Percentiles rank a stretch among this genome's conserved stretches.
Conservation (phyloP, 2,113 vertebrate species). For the Silurus glanis region DNA sequence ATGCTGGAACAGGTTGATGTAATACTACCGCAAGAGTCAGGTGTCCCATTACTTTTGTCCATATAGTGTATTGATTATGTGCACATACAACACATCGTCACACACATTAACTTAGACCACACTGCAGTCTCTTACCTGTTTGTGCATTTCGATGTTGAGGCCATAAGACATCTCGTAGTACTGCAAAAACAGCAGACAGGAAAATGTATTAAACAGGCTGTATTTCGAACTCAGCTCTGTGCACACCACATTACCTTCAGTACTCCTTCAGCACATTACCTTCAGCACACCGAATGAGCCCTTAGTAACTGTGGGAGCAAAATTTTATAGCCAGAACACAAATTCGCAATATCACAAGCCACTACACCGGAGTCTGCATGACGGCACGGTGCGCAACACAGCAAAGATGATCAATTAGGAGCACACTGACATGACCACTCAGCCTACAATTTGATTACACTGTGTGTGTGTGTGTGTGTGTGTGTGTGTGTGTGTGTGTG, state of each 20-base stretch:
- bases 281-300: background rate
- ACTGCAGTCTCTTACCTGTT: slow-evolving; percentile 79
- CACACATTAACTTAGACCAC: background rate
- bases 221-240: background rate
- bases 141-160: slow-evolving; percentile 98
- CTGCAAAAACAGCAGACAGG: slow-evolving; percentile 57
- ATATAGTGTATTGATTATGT: too few relatives aligned
- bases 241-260: background rate
- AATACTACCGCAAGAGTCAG: too few relatives aligned
- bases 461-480: background rate
- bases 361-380: background rate
- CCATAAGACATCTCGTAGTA: slow-evolving; percentile 99
- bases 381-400: background rate
- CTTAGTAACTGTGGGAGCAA: background rate
- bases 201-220: background rate
- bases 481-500: slow-evolving; percentile 11
- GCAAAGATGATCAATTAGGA: slow-evolving; percentile 18
- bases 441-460: background rate
- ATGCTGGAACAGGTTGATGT: too few relatives aligned
- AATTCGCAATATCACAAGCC: background rate
- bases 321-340: background rate
- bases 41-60: too few relatives aligned
- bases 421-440: slow-evolving; percentile 11
- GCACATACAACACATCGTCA: background rate
- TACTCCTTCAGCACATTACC: background rate